Evolutionary conservation across 2,888 invertebrate genomes (phyloP).

Genomic region (Blastobasis lacticolella): DNA sequence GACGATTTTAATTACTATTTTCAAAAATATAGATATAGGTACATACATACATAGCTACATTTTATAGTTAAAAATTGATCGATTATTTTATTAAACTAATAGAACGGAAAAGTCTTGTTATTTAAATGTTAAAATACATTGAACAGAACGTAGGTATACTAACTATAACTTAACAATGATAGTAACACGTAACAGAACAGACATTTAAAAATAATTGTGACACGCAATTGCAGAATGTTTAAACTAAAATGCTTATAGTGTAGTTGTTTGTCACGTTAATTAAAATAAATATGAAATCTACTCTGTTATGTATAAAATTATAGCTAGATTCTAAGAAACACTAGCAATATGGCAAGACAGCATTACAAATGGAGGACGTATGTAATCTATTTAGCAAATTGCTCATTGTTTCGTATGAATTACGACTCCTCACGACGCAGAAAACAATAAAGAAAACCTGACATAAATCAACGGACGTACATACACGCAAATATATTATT

Average conservation of each 20-base stretch:
- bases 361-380: slow-evolving; percentile 68
- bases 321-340: slow-evolving; percentile 59
- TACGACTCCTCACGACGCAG: slow-evolving; percentile 64
- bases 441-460: slow-evolving; percentile 64
- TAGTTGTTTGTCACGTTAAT: slow-evolving; percentile 7
- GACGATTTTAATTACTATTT: slow-evolving; percentile 61
- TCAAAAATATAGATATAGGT: slow-evolving; percentile 70
- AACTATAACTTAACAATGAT: slow-evolving; percentile 29
- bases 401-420: slow-evolving; percentile 69
- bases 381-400: slow-evolving; percentile 69
- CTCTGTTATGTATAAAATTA: slow-evolving; percentile 39
- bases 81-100: slow-evolving; percentile 45
- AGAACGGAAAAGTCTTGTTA: slow-evolving; percentile 52
- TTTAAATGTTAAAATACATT: slow-evolving; percentile 22
- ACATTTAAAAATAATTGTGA: slow-evolving; percentile 25
- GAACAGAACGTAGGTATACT: slow-evolving; percentile 8
- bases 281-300: slow-evolving; percentile 20
- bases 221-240: slow-evolving; percentile 10
- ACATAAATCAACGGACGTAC: slow-evolving; percentile 62
- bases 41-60: slow-evolving; percentile 67
- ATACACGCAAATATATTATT: slow-evolving; percentile 47
- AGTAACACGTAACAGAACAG: slow-evolving; percentile 28
- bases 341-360: slow-evolving; percentile 72
- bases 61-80: slow-evolving; percentile 58
- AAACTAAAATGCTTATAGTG: no score